Evolutionary conservation across 2,888 invertebrate species (phyloP), one percentile per base, ranked within the genome.

Genomic region (Microplitis deprimator): DNA sequence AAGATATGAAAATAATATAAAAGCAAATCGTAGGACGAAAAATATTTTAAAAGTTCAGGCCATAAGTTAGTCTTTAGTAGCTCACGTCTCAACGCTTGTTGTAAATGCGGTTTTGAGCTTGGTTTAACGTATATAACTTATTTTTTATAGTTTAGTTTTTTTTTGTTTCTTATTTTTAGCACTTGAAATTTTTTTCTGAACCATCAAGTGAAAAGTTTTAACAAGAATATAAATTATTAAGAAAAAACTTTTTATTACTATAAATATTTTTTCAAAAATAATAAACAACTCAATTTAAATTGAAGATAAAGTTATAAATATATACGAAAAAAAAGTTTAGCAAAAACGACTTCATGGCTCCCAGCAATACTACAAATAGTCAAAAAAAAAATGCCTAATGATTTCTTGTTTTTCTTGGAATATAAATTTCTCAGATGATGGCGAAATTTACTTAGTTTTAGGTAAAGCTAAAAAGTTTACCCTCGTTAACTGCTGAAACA

Each of bases 41-140:
- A 74, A 67, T 68, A 74, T 74, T 60, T 39, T 59, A 40, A 74
- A 74, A 74, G 68, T 74, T 74, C 60, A 39, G 67, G 59, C 29
- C 20, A 50, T 73, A 73, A 73, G 65, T 73, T 65, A 68, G 73
- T 20, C 65, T 73, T 73, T 65, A 73, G 65, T 65, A 7, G 64
- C 39, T 73, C 64, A 73, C 50, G 73, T 65, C 41, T 65, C 16
- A 73, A 20, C 65, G 68, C 75, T 67, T 65, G 13, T 50, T 50
- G 50, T 50, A 50, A 13, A 50, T 50, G 50, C 50, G 13, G 50
- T 50, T 50, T 50, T 50, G 50, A 50, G 13, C 10, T 50, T 13
- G 13, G 50, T 50, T 50, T 50, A 50, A 13, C 50, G 50, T 50
- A 50, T 13, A 50, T 5, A 13, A 10, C 10, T 50, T 50, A 29